phyloP scores from a whole-genome alignment of 2,113 vertebrate species.

The Camelus dromedarius region DNA sequence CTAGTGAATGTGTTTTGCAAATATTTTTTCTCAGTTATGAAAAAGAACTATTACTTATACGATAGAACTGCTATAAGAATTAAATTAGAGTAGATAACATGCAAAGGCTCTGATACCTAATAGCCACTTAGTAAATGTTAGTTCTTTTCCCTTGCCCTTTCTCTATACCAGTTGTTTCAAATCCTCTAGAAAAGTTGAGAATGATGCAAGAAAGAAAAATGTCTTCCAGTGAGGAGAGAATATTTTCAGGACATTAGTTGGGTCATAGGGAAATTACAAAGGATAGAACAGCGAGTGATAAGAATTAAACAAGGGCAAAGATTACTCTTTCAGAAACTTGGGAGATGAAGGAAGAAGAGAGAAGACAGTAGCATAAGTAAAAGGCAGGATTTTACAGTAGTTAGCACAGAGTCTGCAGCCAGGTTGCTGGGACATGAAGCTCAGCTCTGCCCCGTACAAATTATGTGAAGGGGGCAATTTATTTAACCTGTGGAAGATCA shows the following conservation, averaged over 20 bases:
- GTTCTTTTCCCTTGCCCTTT: not conserved
- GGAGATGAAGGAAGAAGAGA: not conserved
- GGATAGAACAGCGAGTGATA: not conserved
- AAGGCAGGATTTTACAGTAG: not conserved
- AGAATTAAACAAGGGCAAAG: not conserved
- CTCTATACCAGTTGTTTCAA: not conserved
- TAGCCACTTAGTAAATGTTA: not conserved
- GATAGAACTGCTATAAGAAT: not conserved
- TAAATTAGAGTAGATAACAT: not conserved
- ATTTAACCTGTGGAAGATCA: not conserved
- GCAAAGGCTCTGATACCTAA: not conserved
- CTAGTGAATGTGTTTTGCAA: slow-evolving; percentile 17
- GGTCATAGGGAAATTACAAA: not conserved
- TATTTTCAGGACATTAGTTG: not conserved
- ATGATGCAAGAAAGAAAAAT: not conserved
- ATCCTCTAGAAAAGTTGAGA: not conserved
- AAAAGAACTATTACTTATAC: not conserved
- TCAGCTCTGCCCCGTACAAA: not conserved
- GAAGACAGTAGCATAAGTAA: not conserved
- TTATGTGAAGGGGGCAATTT: not conserved
- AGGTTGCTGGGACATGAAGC: not conserved
- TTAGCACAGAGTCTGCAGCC: not conserved
- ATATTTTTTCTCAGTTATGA: not conserved
- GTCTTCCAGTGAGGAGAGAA: not conserved
- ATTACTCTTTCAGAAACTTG: slow-evolving; percentile 5